Conservation (phyloP, 2,113 vertebrate genomes). For the Tragelaphus imberbis region DNA sequence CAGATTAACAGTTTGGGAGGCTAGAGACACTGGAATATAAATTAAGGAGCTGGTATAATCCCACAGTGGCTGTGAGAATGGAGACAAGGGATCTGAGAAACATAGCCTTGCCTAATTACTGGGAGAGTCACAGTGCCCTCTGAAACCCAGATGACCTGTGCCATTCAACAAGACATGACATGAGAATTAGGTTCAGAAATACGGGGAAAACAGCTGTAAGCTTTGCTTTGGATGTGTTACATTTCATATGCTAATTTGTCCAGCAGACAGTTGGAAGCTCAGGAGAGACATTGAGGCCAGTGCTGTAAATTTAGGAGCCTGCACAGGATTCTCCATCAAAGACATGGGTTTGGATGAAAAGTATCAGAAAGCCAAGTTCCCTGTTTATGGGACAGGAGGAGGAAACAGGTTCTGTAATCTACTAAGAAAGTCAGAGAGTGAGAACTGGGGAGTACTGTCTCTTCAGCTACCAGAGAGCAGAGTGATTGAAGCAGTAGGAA, state of each 20-base stretch:
- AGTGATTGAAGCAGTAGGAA: not conserved
- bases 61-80: conserved; percentile 33
- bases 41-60: conserved; percentile 37
- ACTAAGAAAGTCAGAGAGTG: not conserved
- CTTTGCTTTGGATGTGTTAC: not conserved
- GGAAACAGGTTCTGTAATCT: not conserved
- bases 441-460: not conserved
- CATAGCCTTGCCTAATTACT: not conserved
- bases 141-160: not conserved
- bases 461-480: not conserved
- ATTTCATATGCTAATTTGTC: not conserved
- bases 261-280: not conserved
- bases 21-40: conserved; percentile 54
- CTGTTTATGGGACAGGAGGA: not conserved
- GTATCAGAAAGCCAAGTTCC: not conserved
- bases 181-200: not conserved
- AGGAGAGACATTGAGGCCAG: not conserved
- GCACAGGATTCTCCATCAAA: not conserved
- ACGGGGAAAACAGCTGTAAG: not conserved
- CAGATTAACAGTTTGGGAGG: conserved; percentile 28
- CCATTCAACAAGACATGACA: not conserved
- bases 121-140: not conserved
- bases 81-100: conserved; percentile 15
- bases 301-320: not conserved
- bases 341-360: not conserved